Conservation (phyloP, 2,888 invertebrate genomes). For the Scaptomyza flava region DNA sequence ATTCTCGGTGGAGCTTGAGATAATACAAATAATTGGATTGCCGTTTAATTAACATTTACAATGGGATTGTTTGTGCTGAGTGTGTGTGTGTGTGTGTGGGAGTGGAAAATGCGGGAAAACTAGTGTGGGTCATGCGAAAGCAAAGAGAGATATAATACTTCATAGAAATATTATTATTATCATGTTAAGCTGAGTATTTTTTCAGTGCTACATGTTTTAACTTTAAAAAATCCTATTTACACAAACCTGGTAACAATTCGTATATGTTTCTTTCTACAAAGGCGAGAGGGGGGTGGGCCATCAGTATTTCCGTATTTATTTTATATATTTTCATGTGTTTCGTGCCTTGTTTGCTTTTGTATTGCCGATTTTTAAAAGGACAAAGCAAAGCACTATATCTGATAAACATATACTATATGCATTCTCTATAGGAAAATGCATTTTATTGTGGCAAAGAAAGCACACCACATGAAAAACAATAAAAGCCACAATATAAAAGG, state of each 20-base stretch:
- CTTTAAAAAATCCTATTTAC: not conserved
- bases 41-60: conserved; percentile 40
- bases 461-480: conserved; percentile 63
- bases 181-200: not conserved
- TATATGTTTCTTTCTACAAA: conserved; percentile 4
- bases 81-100: not conserved
- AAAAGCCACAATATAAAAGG: conserved; percentile 50
- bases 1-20: conserved; percentile 20
- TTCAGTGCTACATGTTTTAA: not conserved
- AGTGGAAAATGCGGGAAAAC: not conserved
- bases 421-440: conserved; percentile 14
- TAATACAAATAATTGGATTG: conserved; percentile 31
- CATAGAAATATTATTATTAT: not conserved
- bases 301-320: conserved; percentile 24
- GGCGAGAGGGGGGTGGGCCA: conserved; percentile 13
- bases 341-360: conserved; percentile 21
- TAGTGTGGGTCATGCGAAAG: conserved; percentile 11
- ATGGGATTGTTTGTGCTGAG: not conserved
- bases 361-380: conserved; percentile 28
- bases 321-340: not conserved
- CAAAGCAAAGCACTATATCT: conserved; percentile 15
- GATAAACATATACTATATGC: conserved; percentile 6
- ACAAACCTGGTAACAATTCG: not conserved
- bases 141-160: not conserved
- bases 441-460: conserved; percentile 13